Evolutionary conservation across 2,797 vertebrate species (phyloP), one percentile per base, ranked within the genome.

Genomic region (Apogon talboti): DNA sequence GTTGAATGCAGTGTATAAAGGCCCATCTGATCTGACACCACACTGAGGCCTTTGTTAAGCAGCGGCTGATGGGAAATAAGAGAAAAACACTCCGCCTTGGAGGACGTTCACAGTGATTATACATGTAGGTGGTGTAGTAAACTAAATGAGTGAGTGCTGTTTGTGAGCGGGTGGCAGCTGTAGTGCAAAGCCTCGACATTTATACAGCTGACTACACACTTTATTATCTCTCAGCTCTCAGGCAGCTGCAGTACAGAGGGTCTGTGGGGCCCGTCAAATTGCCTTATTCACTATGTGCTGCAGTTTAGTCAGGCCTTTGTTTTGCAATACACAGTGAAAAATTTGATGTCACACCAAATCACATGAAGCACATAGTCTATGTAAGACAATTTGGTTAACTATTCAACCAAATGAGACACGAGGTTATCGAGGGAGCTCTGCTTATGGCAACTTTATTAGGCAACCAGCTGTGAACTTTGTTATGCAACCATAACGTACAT

Each of bases 181-280:
- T 68, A 28, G 61, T 48, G 33, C 14, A 48, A 63, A 41, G 15
- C 10, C 19, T 70, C 28, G 16, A 14, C 47, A 37, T 44, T 81
- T 59, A 24, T 78, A 46, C 66, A 71, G 71, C 48, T 74, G 71
- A 83, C 69, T 42, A 30, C 60, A 65, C 63, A 38, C 56, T 77
- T 75, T 58, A 75, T 85, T 69, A 71, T 78, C 49, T 45, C 41
- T 52, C 19, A 47, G 38, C 48, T 63, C 48, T 63, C 33, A 42
- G 55, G 62, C 71, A 71, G 77, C 53, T 70, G 66, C 72, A 15
- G 46, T 53, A 48, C 63, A 41, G 43, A 44, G 41, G 6, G 33
- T 41, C 33, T 57, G 49, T 2, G 0, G 47, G 40, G 4, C 13
- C 18, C 18, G 46, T 37, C n/a, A 35, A 54, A 50, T 19, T 41